phyloP scores from a whole-genome alignment of 2,113 vertebrate genomes.

The Microcebus murinus region DNA sequence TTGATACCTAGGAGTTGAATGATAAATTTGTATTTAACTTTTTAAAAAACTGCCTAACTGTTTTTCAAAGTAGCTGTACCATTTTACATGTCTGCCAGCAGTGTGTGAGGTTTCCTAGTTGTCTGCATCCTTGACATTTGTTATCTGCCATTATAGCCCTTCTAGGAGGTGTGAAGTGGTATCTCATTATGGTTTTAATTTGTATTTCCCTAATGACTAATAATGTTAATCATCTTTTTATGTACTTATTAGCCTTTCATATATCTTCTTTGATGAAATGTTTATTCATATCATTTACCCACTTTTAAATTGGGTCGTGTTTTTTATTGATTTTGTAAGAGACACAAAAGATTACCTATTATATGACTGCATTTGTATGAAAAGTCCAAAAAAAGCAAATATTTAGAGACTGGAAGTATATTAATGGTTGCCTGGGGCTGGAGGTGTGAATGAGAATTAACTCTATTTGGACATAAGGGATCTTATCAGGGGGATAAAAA shows the following conservation, averaged over 20 bases:
- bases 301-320: neutral
- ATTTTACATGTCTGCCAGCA: neutral
- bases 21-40: neutral
- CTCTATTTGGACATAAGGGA: neutral
- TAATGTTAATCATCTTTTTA: neutral
- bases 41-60: neutral
- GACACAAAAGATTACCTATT: neutral
- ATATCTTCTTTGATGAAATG: neutral
- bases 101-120: neutral
- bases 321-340: constrained; percentile 22
- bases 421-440: neutral
- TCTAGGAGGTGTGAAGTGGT: neutral
- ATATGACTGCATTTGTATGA: neutral
- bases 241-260: neutral
- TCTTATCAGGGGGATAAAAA: neutral
- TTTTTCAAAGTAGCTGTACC: neutral
- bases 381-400: neutral
- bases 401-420: neutral
- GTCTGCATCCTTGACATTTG: neutral
- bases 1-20: neutral
- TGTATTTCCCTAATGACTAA: neutral
- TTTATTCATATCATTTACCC: neutral
- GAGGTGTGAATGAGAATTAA: neutral
- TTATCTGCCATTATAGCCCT: neutral
- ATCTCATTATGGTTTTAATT: neutral